A percentile compares a stretch with the other conserved stretches of the same genome.
Conservation (phyloP, 2,113 vertebrate species). For the Corythornis vintsioides region DNA sequence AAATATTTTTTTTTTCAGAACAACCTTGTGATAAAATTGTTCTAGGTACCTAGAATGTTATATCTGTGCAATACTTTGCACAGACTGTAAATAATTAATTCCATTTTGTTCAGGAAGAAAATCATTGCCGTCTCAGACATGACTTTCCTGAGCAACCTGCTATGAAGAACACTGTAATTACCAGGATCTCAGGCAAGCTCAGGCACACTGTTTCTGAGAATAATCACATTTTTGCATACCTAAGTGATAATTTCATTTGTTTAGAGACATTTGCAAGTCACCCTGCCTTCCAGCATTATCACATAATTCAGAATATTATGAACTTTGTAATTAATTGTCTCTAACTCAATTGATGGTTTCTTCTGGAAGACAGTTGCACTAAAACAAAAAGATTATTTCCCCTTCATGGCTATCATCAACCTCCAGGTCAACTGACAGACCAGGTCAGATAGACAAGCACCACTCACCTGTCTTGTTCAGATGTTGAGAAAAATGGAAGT, state of each 20-base stretch:
- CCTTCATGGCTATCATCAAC: neutral
- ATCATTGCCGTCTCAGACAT: neutral
- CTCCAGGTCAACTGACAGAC: neutral
- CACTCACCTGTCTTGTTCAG: neutral
- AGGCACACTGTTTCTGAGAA: slow-evolving; percentile 8
- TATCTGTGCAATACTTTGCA: neutral
- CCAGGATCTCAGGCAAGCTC: neutral
- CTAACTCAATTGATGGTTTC: neutral
- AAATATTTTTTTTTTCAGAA: neutral
- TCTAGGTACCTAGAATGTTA: neutral
- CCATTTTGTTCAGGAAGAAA: neutral
- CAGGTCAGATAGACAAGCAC: neutral
- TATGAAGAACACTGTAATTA: neutral
- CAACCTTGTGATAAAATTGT: neutral
- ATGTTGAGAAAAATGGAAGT: neutral
- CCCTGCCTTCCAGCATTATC: neutral
- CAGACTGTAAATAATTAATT: neutral
- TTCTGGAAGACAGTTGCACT: neutral
- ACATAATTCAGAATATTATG: neutral
- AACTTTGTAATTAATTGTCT: slow-evolving; percentile 18
- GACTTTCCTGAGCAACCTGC: neutral
- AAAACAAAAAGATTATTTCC: neutral
- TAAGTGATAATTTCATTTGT: slow-evolving; percentile 19
- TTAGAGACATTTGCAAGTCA: neutral
- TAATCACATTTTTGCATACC: neutral